Base-by-base conservation (phyloP, 2,888 invertebrate species). In the Eupithecia dodoneata region DNA sequence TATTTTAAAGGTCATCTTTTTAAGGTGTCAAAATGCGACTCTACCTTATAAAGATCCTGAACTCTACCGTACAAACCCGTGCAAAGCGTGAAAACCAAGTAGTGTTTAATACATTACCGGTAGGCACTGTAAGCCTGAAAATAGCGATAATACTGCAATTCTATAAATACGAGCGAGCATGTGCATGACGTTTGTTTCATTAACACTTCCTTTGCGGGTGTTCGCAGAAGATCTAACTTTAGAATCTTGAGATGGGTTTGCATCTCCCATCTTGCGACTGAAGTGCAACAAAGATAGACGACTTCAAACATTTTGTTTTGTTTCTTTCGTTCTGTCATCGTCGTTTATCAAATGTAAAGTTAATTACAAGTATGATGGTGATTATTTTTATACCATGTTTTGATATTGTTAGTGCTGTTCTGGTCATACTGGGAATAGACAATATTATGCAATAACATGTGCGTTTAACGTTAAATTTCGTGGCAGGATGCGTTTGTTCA, bases 121-220 rank as follows among this genome's bases (percentile, higher is more conserved):
- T 5, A 30, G 18, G 4, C 66, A 59, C n/a, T 3, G 55, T 42
- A 7, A 42, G 15, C 15, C 42, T 66, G 42, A 15, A 63, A 70
- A 70, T 69, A 71, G 79, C 77, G 77, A 81, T 76, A 75, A 81
- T 70, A n/a, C 81, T 78, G 78, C 78, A 81, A 82, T 74, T 79
- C 72, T 84, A 87, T 88, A 88, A 88, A 89, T 88, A 89, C 81
- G 75, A 79, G 80, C 79, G 83, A 81, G 84, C 87, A 88, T 87
- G 87, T 88, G 88, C 85, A 87, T 85, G 83, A 85, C 86, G 85
- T 90, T 89, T 87, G 88, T 88, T 88, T 88, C 82, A 85, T 84
- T 85, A 83, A 87, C 86, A 87, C 88, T 91, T 89, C 87, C 89
- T 90, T 89, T 87, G 86, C 88, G 84, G 85, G 86, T 87, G 88